Conservation (phyloP, 2,113 vertebrate genomes). For the Synodontis membranacea region DNA sequence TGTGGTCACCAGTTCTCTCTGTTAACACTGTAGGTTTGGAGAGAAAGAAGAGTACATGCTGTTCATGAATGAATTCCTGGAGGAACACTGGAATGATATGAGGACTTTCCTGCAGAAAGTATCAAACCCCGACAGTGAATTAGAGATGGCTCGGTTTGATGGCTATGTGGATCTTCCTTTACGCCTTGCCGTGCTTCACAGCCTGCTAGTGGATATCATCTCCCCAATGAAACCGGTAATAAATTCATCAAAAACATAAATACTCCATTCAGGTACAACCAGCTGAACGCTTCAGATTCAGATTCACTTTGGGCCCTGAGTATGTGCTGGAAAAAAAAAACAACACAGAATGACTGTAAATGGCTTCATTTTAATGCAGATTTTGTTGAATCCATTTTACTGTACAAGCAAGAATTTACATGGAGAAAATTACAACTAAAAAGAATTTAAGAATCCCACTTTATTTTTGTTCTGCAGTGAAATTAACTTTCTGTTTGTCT, state of each 20-base stretch:
- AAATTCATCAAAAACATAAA: neutral
- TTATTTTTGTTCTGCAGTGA: neutral
- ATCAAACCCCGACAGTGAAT: constrained; percentile 73
- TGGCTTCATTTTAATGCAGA: neutral
- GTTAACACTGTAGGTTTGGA: constrained; percentile 78
- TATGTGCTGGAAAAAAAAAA: neutral
- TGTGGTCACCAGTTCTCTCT: neutral
- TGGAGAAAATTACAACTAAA: neutral
- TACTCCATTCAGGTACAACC: neutral
- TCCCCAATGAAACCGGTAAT: constrained; percentile 79
- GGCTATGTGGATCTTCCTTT: constrained; percentile 86
- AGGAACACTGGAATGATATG: constrained; percentile 84
- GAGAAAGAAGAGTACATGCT: constrained; percentile 96
- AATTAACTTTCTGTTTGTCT: constrained; percentile 25
- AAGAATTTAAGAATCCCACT: neutral
- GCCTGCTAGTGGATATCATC: constrained; percentile 87
- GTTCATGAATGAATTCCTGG: constrained; percentile 93
- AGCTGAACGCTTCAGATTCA: neutral
- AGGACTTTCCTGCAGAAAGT: constrained; percentile 77
- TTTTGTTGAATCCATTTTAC: neutral
- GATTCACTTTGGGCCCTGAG: neutral
- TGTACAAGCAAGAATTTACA: neutral
- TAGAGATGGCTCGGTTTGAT: constrained; percentile 76
- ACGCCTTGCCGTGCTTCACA: constrained; percentile 86
- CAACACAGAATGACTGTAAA: neutral